Evolutionary conservation across 1,140 invertebrate genomes (phyloP).

Genomic region (Solenopsis invicta): DNA sequence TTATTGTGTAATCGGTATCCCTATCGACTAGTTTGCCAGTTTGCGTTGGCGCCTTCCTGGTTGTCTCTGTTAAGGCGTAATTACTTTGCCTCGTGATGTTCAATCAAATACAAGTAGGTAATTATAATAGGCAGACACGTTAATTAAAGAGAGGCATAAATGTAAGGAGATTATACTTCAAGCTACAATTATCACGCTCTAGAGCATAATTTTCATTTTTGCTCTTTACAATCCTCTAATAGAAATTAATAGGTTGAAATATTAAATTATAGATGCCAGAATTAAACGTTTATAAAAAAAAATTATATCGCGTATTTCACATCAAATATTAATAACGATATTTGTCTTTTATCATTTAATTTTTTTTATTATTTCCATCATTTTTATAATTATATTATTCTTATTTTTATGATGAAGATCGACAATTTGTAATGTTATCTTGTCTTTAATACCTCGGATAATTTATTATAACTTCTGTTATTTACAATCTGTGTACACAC

Average conservation of each 20-base stretch:
- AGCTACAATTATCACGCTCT: neutral
- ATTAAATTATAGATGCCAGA: neutral
- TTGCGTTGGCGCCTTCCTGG: neutral
- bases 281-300: neutral
- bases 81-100: neutral
- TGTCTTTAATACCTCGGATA: neutral
- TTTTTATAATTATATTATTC: neutral
- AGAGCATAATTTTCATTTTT: conserved; percentile 16
- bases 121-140: conserved; percentile 1
- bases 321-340: conserved; percentile 20
- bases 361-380: neutral
- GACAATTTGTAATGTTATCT: conserved; percentile 28
- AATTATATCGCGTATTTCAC: neutral
- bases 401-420: neutral
- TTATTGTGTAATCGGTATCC: conserved; percentile 8
- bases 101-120: neutral
- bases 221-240: neutral
- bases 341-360: neutral
- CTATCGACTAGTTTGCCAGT: neutral
- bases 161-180: neutral
- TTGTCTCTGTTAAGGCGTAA: conserved; percentile 51
- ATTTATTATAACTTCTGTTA: neutral
- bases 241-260: neutral
- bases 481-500: neutral
- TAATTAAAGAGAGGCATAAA: conserved; percentile 14